phyloP scores from a whole-genome alignment of 2,797 vertebrate genomes.

The Lutjanus argentimaculatus region DNA sequence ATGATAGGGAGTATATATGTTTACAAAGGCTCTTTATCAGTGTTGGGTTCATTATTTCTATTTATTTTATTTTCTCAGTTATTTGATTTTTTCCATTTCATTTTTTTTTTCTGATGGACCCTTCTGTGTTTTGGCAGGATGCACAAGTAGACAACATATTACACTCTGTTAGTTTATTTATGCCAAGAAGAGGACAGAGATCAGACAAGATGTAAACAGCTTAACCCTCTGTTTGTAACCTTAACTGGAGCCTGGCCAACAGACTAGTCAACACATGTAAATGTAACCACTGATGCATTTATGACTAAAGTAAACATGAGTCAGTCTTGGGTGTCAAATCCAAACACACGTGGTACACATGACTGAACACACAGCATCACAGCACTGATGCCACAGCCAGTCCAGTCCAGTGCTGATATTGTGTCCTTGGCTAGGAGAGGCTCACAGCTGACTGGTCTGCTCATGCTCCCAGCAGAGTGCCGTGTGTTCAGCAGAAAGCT shows the following conservation, averaged over 20 bases:
- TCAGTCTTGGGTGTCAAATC: conserved; percentile 44
- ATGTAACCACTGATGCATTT: conserved; percentile 46
- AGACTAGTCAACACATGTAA: background rate
- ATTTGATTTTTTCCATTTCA: background rate
- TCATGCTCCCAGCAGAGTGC: conserved; percentile 54
- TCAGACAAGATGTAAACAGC: conserved; percentile 5
- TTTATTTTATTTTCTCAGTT: background rate
- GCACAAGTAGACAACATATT: background rate
- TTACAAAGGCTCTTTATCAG: too few relatives aligned
- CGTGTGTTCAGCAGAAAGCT: conserved; percentile 70
- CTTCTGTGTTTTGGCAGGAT: background rate
- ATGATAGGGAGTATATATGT: too few relatives aligned
- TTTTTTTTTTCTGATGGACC: background rate
- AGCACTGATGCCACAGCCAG: conserved; percentile 18
- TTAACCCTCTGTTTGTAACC: conserved; percentile 8
- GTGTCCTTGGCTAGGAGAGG: conserved; percentile 39
- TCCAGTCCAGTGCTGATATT: conserved; percentile 29
- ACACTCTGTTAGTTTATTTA: conserved; percentile 28
- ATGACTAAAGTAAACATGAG: conserved; percentile 40
- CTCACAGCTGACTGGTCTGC: conserved; percentile 55
- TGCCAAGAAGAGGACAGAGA: conserved; percentile 18
- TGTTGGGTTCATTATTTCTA: background rate
- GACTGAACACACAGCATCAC: conserved; percentile 33
- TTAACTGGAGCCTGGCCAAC: conserved; percentile 1
- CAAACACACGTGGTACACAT: conserved; percentile 22